Base-by-base conservation (phyloP, 2,113 vertebrate species). In the Perca schrenkii region DNA sequence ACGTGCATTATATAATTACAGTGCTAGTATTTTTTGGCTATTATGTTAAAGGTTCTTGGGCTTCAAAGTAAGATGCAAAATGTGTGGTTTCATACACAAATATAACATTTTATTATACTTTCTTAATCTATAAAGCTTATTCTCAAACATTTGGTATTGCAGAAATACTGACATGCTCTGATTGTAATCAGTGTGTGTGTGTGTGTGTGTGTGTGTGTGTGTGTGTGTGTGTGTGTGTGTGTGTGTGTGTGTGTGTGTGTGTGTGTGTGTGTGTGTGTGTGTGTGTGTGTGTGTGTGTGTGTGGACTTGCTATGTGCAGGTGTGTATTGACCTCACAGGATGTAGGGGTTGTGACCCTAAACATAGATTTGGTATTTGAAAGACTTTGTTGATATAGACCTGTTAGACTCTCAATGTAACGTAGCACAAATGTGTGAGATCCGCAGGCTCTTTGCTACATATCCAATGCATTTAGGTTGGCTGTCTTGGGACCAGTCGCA, bases 251-350 rank as follows among this genome's bases (percentile, higher is more conserved):
- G 8, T 61, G 8, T 19, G 36, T 64, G 2, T n/a, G 17, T 21
- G 13, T 56, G 19, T 40, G 31, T 19, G 46, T 49, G 3, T 69
- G 13, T 16, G 50, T 53, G 17, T 21, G 16, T 50, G 49, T 50
- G 50, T 22, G 2, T 43, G 34, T 8, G 21, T 57, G 21, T 52
- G 28, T 31, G 56, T 58, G 36, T 72, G 34, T 57, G 1, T n/a
- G 25, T 36, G 21, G 46, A 36, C 19, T 19, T 22, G 28, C 40
- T 36, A 19, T 16, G 5, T 50, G 28, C 28, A 63, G 49, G 50
- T 54, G 60, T 65, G 73, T 46, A 1, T 16, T 64, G 73, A 75
- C 60, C 60, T 43, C 49, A 54, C 49, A 63, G 15, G 3, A 36
- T 6, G 28, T 40, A 6, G 19, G 17, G 60, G 60, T 63, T 15